Evolutionary conservation across 2,888 invertebrate genomes (phyloP).

Genomic region (Macrostomum cliftonense): DNA sequence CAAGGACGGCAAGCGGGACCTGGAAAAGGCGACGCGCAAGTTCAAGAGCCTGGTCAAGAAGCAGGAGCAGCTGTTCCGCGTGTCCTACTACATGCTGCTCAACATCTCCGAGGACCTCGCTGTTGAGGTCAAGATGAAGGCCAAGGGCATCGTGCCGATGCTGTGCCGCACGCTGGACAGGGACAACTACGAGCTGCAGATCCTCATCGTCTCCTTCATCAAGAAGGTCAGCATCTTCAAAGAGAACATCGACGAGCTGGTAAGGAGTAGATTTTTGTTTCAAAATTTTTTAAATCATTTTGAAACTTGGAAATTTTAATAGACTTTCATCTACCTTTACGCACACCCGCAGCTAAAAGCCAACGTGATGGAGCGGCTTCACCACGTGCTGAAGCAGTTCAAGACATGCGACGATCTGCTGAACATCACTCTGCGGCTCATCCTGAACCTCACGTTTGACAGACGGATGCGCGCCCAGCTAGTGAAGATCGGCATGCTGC

Average conservation of each 20-base stretch:
- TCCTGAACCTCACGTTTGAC: slow-evolving; percentile 91
- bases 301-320: slow-evolving; percentile 2
- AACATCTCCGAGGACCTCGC: slow-evolving; percentile 86
- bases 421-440: slow-evolving; percentile 62
- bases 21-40: slow-evolving; percentile 57
- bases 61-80: slow-evolving; percentile 74
- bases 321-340: too few species aligned
- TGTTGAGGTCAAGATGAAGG: slow-evolving; percentile 89
- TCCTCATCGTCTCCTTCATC: slow-evolving; percentile 73
- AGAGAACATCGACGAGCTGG: slow-evolving; percentile 83
- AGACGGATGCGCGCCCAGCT: slow-evolving; percentile 64
- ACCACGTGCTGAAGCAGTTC: slow-evolving; percentile 47
- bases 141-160: slow-evolving; percentile 69
- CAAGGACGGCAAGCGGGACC: slow-evolving; percentile 47
- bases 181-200: slow-evolving; percentile 67
- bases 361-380: background rate
- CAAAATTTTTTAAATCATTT: background rate
- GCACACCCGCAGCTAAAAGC: background rate
- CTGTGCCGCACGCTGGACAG: slow-evolving; percentile 70
- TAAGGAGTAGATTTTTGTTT: too few species aligned
- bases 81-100: slow-evolving; percentile 71
- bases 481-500: slow-evolving; percentile 66
- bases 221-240: slow-evolving; percentile 80
- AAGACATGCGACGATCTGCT: slow-evolving; percentile 50
- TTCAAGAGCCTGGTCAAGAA: slow-evolving; percentile 62